These are phyloP conservation scores for Dendrolimus punctatus DNA, from an alignment of 1,140 invertebrate genomes.

Conservation along the genomic window DNA sequence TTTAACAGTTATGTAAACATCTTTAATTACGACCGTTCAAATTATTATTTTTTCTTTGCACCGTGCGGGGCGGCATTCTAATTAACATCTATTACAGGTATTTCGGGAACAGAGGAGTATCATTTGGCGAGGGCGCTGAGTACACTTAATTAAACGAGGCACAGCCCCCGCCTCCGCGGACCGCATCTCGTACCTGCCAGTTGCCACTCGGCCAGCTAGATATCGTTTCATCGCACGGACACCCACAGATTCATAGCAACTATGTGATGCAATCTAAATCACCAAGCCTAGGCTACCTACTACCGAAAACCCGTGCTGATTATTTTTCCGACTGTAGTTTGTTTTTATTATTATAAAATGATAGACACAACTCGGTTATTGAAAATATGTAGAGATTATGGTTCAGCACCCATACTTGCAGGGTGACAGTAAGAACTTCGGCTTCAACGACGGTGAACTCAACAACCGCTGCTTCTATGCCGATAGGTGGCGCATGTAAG, in stretches of 20 bases:
- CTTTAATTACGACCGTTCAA: slow-evolving; percentile 69
- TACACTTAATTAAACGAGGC: slow-evolving; percentile 63
- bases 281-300: too few relatives aligned
- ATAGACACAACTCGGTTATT: too few relatives aligned
- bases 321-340: too few relatives aligned
- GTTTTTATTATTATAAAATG: too few relatives aligned
- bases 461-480: slow-evolving; percentile 9
- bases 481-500: slow-evolving; percentile 26
- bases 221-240: too few relatives aligned
- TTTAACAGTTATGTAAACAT: slow-evolving; percentile 67
- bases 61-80: slow-evolving; percentile 48
- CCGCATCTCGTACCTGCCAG: too few relatives aligned
- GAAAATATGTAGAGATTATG: neutral
- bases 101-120: slow-evolving; percentile 59
- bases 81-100: slow-evolving; percentile 69
- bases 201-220: too few relatives aligned
- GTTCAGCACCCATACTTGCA: too few relatives aligned
- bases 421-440: neutral
- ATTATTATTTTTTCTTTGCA: slow-evolving; percentile 66
- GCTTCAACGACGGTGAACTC: neutral
- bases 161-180: slow-evolving; percentile 24
- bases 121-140: slow-evolving; percentile 57
- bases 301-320: too few relatives aligned
- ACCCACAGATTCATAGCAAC: too few relatives aligned
- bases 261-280: too few relatives aligned